Evolutionary conservation across 2,888 invertebrate genomes (phyloP).

Genomic region (Agelastica alni): DNA sequence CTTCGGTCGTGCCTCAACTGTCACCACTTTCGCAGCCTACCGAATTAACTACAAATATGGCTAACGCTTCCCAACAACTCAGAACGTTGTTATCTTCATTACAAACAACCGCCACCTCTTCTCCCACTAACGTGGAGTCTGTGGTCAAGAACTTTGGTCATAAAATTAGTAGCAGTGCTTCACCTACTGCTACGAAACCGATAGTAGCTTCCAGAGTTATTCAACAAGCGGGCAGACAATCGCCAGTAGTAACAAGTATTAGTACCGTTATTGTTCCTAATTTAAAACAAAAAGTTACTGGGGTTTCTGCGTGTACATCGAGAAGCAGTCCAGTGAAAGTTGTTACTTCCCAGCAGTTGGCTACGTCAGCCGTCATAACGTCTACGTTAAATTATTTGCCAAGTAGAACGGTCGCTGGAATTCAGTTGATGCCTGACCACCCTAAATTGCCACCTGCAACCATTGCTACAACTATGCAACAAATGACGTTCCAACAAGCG

Average conservation of each 20-base stretch:
- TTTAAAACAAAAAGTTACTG: conserved; percentile 45
- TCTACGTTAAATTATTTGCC: conserved; percentile 40
- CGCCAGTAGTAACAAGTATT: conserved; percentile 42
- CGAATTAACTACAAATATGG: conserved; percentile 72
- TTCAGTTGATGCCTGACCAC: conserved; percentile 49
- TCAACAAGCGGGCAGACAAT: conserved; percentile 43
- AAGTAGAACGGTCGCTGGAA: conserved; percentile 38
- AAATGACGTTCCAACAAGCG: conserved; percentile 21
- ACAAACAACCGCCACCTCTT: conserved; percentile 62
- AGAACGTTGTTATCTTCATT: conserved; percentile 70
- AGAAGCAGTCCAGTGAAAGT: conserved; percentile 25
- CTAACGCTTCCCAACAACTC: conserved; percentile 71
- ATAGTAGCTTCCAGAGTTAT: conserved; percentile 46
- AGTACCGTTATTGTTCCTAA: conserved; percentile 49
- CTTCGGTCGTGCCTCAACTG: conserved; percentile 66
- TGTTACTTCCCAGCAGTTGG: conserved; percentile 14
- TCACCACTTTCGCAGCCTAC: conserved; percentile 74
- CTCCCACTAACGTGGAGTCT: conserved; percentile 59
- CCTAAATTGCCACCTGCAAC: conserved; percentile 47
- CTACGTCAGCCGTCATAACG: conserved; percentile 21
- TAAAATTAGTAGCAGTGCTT: conserved; percentile 46
- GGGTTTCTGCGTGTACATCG: conserved; percentile 33
- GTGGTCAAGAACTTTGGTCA: conserved; percentile 52
- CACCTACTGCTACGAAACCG: conserved; percentile 44
- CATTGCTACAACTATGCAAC: conserved; percentile 34